Evolutionary conservation across 2,113 vertebrate genomes (phyloP).

Genomic region (Tinamus guttatus): DNA sequence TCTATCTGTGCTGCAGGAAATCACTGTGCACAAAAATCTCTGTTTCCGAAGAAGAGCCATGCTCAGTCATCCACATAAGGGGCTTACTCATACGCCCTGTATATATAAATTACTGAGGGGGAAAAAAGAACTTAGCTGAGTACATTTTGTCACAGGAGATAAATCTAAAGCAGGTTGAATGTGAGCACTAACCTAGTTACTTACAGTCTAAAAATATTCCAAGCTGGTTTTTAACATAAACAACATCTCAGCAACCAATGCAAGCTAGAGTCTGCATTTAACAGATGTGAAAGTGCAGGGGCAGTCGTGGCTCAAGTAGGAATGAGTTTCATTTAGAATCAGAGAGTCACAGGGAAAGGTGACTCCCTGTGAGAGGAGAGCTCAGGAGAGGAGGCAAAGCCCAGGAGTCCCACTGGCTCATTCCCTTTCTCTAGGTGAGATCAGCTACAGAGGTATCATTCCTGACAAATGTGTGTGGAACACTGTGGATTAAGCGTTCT

Average conservation of each 20-base stretch:
- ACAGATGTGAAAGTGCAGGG: neutral
- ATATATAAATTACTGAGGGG: neutral
- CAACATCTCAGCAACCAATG: neutral
- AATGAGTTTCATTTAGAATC: neutral
- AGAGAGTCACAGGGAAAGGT: neutral
- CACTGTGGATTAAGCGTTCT: neutral
- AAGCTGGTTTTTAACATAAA: neutral
- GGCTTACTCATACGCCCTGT: neutral
- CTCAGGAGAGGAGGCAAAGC: neutral
- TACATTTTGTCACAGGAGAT: neutral
- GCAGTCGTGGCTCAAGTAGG: neutral
- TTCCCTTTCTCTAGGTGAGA: neutral
- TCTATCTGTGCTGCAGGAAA: neutral
- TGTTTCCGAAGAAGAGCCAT: neutral
- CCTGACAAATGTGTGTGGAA: neutral
- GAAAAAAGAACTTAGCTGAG: neutral
- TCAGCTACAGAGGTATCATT: neutral
- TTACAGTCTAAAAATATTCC: neutral
- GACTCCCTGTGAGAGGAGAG: too few species aligned
- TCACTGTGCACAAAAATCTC: neutral
- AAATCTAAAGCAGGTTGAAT: neutral
- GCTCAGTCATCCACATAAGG: rapidly evolving
- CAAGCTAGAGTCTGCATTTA: neutral
- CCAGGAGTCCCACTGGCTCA: neutral
- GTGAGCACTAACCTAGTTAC: neutral